Evolutionary conservation across 2,797 vertebrate species (phyloP), one percentile per base, ranked within the genome.

Genomic region (Propithecus perrieri): DNA sequence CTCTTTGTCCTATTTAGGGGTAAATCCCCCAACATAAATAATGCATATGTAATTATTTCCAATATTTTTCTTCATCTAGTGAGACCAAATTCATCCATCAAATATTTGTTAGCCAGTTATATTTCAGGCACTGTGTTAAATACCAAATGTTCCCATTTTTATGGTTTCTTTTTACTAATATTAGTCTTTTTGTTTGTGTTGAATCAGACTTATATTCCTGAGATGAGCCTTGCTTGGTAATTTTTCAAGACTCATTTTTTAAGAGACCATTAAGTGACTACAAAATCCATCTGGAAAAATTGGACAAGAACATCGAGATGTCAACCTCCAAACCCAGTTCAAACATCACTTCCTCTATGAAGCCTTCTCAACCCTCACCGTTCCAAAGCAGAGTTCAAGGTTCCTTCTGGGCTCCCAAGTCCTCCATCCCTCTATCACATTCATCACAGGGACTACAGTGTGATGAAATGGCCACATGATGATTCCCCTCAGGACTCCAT

Each of bases 161-260:
- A 85, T 20, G 46, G 26, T n/a, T 91, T 85, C 53, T 92, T 94
- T 75, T 74, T 83, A 41, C 38, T 75, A 55, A 94, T 17, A 43
- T 59, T 63, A 53, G 41, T 79, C 55, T 71, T 38, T 92, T n/a
- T 26, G 12, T 33, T 63, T 69, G 38, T 79, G 63, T 7, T 84
- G 85, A 92, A 86, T 30, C 41, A 91, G 24, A 28, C 63, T 63
- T 65, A 85, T 18, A 46, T 76, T 43, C 46, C 80, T 63, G 28
- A 11, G 53, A 88, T 63, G 35, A 96, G 79, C 15, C 69, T 78
- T 48, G 38, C 50, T 71, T 93, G 71, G 53, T 93, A 46, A 86
- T 65, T 89, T 91, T 78, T 81, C 72, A 91, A 81, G 65, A 85
- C 18, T 85, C n/a, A 61, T 67, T 89, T 95, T 79, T 76, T 41